Evolutionary conservation across 2,888 invertebrate genomes (phyloP), one percentile per base, ranked within the genome.

Genomic region (Melipona bicolor): DNA sequence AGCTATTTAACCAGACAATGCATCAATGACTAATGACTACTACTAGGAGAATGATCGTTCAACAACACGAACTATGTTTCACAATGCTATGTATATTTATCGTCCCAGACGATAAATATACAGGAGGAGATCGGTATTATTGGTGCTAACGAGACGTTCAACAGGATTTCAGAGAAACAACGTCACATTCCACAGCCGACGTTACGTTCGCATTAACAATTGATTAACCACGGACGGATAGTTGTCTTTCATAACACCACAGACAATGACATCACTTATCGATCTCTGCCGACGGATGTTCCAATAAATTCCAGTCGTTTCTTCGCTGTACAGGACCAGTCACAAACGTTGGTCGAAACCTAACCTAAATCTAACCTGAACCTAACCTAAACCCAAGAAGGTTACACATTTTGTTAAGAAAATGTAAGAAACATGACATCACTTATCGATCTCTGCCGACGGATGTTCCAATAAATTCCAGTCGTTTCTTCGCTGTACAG

Each of bases 91-190:
- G 27, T 27, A 27, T 27, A 27, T 27, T 27, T 27, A 27, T 27
- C 50, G 1, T 52, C 21, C 4, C 24, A 15, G 24, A 36, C 49
- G 36, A 77, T 77, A 65, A 27, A 71, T 54, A 77, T 13, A 36
- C 67, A n/a, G 52, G 3, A 43, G 67, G 3, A 27, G 13, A 61
- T 61, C 9, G 65, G 59, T n/a, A 59, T 71, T 77, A 59, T 50
- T n/a, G 78, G 27, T 43, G 24, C 43, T 71, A 77, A 43, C 78
- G 56, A 71, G 59, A 69, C 54, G 56, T 11, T 32, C 61, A 80
- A 67, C 78, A 80, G 77, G 78, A 80, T 80, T 80, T 77, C 80
- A 71, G 61, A 59, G 67, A 72, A 67, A 13, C 80, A 61, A 61
- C 78, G 78, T 77, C 71, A 49, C 43, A 67, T 52, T 61, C 3